Base-by-base conservation (phyloP, 2,113 vertebrate species). In the Hemiscyllium ocellatum region DNA sequence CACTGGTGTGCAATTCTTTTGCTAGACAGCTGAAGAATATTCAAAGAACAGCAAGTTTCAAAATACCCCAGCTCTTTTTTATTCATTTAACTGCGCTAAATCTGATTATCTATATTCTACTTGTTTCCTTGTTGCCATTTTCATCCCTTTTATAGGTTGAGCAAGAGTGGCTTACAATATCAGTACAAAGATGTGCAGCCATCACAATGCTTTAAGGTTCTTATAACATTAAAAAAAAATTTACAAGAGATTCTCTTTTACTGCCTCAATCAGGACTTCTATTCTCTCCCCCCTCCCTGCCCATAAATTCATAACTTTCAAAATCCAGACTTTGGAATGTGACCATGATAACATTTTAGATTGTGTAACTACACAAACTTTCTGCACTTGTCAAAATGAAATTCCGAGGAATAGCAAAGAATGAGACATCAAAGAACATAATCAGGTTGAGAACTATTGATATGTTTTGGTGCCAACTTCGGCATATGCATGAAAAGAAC, bases 301-400 rank as follows among this genome's bases (percentile, higher is more conserved):
- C 87, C 61, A 52, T 76, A 72, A 52, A 72, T 72, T 26, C 26
- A 95, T 50, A 95, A 72, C 94, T 95, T 95, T 76, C 94, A 76
- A 95, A 95, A 42, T 95, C 94, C 94, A 70, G 94, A 95, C 68
- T 76, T 95, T 95, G 69, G 94, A 76, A 95, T 33, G 69, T 52
- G 68, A 76, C 42, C 22, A 76, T 29, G 52, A 90, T 95, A 72
- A 70, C 68, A 95, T 95, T 50, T 95, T 29, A 70, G 68, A 72
- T 29, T 95, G 93, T 47, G 68, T 95, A 47, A 42, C 13, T 50
- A 69, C 93, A 95, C 87, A 93, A 61, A 10, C 26, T 76, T 95
- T 33, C 68, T 72, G 69, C 47, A 72, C 94, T 70, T 95, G 42
- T 52, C 24, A 72, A 70, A 72, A 95, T 95, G 42, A 52, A 70